Evolutionary conservation across 2,113 vertebrate genomes (phyloP), one percentile per base, ranked within the genome.

Genomic region (Corvus cornix): DNA sequence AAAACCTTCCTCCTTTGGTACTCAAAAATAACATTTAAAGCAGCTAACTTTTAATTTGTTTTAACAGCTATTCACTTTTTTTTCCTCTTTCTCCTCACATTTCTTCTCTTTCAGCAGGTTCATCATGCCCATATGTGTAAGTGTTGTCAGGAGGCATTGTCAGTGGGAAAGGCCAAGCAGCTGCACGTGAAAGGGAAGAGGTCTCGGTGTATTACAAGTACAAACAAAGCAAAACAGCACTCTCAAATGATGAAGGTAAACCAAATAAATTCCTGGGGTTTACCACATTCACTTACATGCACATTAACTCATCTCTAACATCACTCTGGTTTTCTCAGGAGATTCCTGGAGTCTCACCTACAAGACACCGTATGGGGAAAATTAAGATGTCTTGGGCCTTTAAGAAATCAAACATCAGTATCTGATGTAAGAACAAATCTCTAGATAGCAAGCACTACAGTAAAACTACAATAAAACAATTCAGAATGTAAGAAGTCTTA

Each of bases 401-500:
- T 75, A 90, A 92, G 56, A 88, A 94, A 78, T 62, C 84, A 93
- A 84, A 78, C 53, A 19, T 51, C 33, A 27, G 53, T 72, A 95
- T 79, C 26, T 44, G 83, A 82, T 37, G 16, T 43, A 85, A 93
- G 67, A 94, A 89, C 1, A 3, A 84, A 76, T 90, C 69, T 85
- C 76, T 69, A 91, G 64, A 90, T 63, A 89, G 63, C 19, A 35
- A 76, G 76, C 75, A 76, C 52, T 67, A 69, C 75, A 95, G 56
- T 52, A 87, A 96, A 95, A 87, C 43, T 43, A 84, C 74, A 94
- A 78, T 49, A 66, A 94, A 94, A 75, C 27, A 69, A 43, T 70
- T 82, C 63, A 53, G 67, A 89, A 75, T 48, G n/a, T 77, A 94
- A 86, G 92, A 96, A 95, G 82, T 81, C 86, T 93, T 95, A 90